These are phyloP conservation scores for Phalangium opilio DNA, from an alignment of 2,888 invertebrate species.

Conservation along the genomic window DNA sequence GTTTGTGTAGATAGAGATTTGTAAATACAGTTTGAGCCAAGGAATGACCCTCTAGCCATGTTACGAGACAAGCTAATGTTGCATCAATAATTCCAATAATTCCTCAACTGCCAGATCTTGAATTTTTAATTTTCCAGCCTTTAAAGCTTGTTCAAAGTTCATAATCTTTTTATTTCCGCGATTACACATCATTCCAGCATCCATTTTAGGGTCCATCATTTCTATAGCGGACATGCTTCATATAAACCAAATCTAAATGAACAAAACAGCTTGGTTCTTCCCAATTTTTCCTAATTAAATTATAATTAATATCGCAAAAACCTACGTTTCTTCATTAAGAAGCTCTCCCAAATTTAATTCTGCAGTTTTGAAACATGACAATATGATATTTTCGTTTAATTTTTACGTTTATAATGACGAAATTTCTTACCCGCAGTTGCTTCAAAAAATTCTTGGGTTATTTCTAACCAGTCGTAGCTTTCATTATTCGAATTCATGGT, in stretches of 20 bases:
- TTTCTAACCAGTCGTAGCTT: slow-evolving; percentile 42
- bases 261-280: no score
- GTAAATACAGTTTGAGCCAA: slow-evolving; percentile 94
- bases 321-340: slow-evolving; percentile 60
- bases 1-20: slow-evolving; percentile 84
- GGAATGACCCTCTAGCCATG: slow-evolving; percentile 94
- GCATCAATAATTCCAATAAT: slow-evolving; percentile 88
- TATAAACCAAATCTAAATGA: slow-evolving; percentile 41
- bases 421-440: slow-evolving; percentile 22
- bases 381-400: neutral
- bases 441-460: slow-evolving; percentile 46
- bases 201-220: slow-evolving; percentile 99
- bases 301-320: neutral
- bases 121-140: slow-evolving; percentile 62
- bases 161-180: slow-evolving; percentile 56
- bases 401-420: neutral
- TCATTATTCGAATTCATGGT: no score
- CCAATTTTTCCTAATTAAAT: neutral
- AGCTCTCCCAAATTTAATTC: slow-evolving; percentile 77
- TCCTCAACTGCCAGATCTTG: slow-evolving; percentile 58
- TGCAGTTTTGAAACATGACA: slow-evolving; percentile 25
- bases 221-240: slow-evolving; percentile 99
- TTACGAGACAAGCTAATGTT: slow-evolving; percentile 80
- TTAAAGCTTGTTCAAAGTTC: slow-evolving; percentile 70
- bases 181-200: slow-evolving; percentile 94